Evolutionary conservation across 2,888 invertebrate genomes (phyloP).

Genomic region (Orgyia antiqua): DNA sequence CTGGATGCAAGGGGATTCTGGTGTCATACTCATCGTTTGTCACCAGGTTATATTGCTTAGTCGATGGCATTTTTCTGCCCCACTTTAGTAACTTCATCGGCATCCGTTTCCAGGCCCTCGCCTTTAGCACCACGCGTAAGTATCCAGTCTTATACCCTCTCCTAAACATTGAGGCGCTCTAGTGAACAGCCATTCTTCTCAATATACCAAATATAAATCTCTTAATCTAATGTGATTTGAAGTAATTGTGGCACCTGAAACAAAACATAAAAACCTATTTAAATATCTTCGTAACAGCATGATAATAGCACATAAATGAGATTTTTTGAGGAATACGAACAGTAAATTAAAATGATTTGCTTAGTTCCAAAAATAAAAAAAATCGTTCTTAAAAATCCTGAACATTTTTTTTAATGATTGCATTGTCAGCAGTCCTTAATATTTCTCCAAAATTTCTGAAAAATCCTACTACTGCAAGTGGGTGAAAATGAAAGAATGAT

Average conservation of each 20-base stretch:
- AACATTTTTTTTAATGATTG: no score
- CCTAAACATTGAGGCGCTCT: slow-evolving; percentile 60
- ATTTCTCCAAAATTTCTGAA: no score
- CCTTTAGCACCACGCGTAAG: slow-evolving; percentile 55
- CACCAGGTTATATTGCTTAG: slow-evolving; percentile 94
- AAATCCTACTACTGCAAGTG: no score
- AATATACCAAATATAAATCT: slow-evolving; percentile 1
- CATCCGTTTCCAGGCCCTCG: slow-evolving; percentile 54
- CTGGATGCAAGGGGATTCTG: slow-evolving; percentile 96
- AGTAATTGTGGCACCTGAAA: slow-evolving; percentile 15
- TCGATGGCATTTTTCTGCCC: slow-evolving; percentile 87
- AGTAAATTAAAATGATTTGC: no score
- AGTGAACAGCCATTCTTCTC: slow-evolving; percentile 14
- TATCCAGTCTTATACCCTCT: slow-evolving; percentile 53
- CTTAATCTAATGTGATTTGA: no score
- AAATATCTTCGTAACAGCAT: slow-evolving; percentile 1
- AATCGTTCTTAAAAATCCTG: no score
- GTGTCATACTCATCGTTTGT: slow-evolving; percentile 97
- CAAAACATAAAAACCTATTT: neutral
- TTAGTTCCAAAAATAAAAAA: no score
- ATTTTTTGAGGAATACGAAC: no score
- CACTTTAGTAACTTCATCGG: slow-evolving; percentile 69
- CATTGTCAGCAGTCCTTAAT: no score
- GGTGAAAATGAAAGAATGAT: no score
- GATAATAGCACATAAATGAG: no score